phyloP scores from a whole-genome alignment of 2,797 vertebrate genomes.

The Kryptolebias ocellatus region DNA sequence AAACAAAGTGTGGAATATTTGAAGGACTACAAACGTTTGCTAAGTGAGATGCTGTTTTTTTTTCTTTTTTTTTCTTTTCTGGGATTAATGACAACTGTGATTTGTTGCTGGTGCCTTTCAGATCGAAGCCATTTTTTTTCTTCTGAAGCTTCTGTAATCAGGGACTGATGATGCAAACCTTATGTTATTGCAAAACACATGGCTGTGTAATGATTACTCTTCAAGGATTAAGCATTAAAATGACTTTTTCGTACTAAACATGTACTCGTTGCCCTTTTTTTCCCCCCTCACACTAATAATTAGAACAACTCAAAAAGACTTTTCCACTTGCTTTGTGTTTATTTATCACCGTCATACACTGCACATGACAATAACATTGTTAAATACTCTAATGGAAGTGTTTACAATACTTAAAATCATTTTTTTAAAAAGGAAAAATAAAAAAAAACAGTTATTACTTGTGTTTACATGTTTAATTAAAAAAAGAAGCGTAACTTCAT shows the following conservation, averaged over 20 bases:
- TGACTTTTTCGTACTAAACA: slow-evolving; percentile 45
- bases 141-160: slow-evolving; percentile 69
- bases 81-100: slow-evolving; percentile 64
- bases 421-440: slow-evolving; percentile 42
- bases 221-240: slow-evolving; percentile 73
- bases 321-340: slow-evolving; percentile 74
- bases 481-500: slow-evolving; percentile 42
- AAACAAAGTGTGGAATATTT: slow-evolving; percentile 14
- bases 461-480: slow-evolving; percentile 57
- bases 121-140: slow-evolving; percentile 52
- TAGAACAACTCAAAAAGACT: background rate
- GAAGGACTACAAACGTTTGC: slow-evolving; percentile 30
- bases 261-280: slow-evolving; percentile 8
- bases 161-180: slow-evolving; percentile 55
- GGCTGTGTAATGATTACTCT: slow-evolving; percentile 60
- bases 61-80: slow-evolving; percentile 31
- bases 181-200: slow-evolving; percentile 57
- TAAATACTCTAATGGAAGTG: slow-evolving; percentile 81
- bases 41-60: slow-evolving; percentile 37
- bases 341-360: slow-evolving; percentile 80
- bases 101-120: slow-evolving; percentile 75
- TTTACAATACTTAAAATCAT: slow-evolving; percentile 72
- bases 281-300: background rate
- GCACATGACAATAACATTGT: slow-evolving; percentile 81
- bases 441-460: slow-evolving; percentile 41